Evolutionary conservation across 2,797 vertebrate genomes (phyloP).

Genomic region (Helicolenus hilgendorfi): DNA sequence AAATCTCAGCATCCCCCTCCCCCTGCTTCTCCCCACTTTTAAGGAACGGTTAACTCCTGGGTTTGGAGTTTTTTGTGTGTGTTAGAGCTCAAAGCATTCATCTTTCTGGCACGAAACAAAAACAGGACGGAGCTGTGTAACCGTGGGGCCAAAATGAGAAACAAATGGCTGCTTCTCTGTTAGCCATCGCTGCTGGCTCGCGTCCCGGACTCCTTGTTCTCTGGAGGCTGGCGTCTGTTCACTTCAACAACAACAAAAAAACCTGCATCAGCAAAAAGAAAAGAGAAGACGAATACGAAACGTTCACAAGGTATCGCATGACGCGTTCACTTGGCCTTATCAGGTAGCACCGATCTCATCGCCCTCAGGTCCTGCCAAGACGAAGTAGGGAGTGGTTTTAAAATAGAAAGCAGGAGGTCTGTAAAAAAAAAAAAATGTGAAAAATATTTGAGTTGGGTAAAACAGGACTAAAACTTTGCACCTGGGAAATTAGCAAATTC

Average conservation of each 20-base stretch:
- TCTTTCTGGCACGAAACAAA: constrained; percentile 58
- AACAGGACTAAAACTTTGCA: not conserved
- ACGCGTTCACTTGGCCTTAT: constrained; percentile 31
- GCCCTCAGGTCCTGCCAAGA: not conserved
- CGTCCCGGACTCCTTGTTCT: constrained; percentile 51
- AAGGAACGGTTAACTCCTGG: constrained; percentile 31
- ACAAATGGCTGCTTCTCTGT: constrained; percentile 70
- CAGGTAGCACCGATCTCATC: constrained; percentile 34
- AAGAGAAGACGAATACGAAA: constrained; percentile 27
- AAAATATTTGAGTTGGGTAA: not conserved
- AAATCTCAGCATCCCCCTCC: not conserved
- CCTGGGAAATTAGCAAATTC: not conserved
- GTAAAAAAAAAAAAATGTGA: not conserved
- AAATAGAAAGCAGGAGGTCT: not conserved
- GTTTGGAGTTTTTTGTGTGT: constrained; percentile 26
- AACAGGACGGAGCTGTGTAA: constrained; percentile 66
- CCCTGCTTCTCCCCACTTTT: not conserved
- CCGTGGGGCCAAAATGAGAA: constrained; percentile 65
- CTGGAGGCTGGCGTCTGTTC: constrained; percentile 24
- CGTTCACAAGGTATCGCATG: constrained; percentile 63
- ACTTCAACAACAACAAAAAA: constrained; percentile 27
- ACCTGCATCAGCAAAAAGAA: constrained; percentile 34
- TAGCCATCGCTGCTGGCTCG: constrained; percentile 21
- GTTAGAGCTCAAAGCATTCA: constrained; percentile 50
- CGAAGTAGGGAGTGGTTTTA: not conserved